These are phyloP conservation scores for Syngnathus rostellatus DNA, from an alignment of 2,797 vertebrate genomes.

Conservation along the genomic window DNA sequence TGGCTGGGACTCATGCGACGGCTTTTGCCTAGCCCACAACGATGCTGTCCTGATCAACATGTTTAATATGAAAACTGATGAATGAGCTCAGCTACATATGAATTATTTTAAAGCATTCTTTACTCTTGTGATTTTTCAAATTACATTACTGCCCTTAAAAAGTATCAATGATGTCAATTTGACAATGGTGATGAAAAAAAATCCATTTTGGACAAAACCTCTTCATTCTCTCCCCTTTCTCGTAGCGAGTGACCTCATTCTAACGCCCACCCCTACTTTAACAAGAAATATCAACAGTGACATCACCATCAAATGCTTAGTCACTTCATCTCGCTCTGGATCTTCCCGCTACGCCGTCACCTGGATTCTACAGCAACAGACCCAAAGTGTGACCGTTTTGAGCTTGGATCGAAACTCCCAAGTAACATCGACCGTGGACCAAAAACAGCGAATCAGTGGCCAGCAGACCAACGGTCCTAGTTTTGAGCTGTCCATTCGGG, in stretches of 20 bases:
- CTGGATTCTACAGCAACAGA: constrained; percentile 62
- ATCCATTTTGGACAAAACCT: background rate
- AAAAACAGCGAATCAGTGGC: constrained; percentile 48
- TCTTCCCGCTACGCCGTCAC: constrained; percentile 60
- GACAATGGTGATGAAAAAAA: background rate
- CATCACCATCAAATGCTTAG: constrained; percentile 61
- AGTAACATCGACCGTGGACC: constrained; percentile 27
- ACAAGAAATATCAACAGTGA: constrained; percentile 39
- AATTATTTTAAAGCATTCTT: too few relatives aligned
- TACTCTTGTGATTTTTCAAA: too few relatives aligned
- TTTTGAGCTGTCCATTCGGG: constrained; percentile 69
- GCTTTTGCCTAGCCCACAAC: too few relatives aligned
- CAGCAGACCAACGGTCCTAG: constrained; percentile 31
- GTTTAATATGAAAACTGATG: too few relatives aligned
- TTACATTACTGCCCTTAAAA: too few relatives aligned
- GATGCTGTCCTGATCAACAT: too few relatives aligned
- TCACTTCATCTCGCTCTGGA: constrained; percentile 30
- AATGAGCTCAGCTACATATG: too few relatives aligned
- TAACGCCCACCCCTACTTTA: constrained; percentile 36
- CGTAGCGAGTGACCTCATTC: constrained; percentile 47
- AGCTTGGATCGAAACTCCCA: constrained; percentile 46
- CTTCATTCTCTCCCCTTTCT: constrained; percentile 1
- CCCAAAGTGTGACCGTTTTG: constrained; percentile 36
- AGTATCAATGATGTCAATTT: too few relatives aligned
- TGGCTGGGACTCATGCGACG: too few relatives aligned